Evolutionary conservation across 1,140 invertebrate genomes (phyloP).

Genomic region (Trichonephila inaurata): DNA sequence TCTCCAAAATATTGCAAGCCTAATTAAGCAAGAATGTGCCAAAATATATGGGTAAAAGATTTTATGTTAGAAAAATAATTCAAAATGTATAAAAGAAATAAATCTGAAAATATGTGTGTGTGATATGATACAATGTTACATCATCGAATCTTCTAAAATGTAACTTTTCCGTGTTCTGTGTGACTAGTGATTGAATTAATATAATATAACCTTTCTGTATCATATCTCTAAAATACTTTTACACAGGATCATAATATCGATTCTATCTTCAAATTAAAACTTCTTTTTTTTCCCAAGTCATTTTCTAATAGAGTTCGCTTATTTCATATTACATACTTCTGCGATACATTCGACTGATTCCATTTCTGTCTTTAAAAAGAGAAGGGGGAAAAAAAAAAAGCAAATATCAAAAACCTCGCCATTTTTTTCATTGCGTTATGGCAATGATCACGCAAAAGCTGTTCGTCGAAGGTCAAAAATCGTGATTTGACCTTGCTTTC

Average conservation of each 20-base stretch:
- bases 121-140: too few relatives aligned
- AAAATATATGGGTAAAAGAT: too few relatives aligned
- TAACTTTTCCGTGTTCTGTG: too few relatives aligned
- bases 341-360: not conserved
- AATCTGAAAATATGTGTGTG: too few relatives aligned
- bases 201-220: too few relatives aligned
- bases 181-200: too few relatives aligned
- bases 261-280: not conserved
- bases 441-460: constrained; percentile 61
- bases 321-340: not conserved
- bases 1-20: too few relatives aligned
- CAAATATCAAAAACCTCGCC: not conserved
- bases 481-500: constrained; percentile 66
- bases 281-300: not conserved
- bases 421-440: constrained; percentile 33
- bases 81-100: too few relatives aligned
- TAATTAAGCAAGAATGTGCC: too few relatives aligned
- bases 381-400: not conserved
- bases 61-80: too few relatives aligned
- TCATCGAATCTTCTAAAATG: too few relatives aligned
- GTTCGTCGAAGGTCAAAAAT: constrained; percentile 53
- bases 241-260: not conserved
- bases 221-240: not conserved
- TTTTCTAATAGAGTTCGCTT: not conserved
- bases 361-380: not conserved